Evolutionary conservation across 1,140 invertebrate species (phyloP).

Genomic region (Sarcophaga bullata): DNA sequence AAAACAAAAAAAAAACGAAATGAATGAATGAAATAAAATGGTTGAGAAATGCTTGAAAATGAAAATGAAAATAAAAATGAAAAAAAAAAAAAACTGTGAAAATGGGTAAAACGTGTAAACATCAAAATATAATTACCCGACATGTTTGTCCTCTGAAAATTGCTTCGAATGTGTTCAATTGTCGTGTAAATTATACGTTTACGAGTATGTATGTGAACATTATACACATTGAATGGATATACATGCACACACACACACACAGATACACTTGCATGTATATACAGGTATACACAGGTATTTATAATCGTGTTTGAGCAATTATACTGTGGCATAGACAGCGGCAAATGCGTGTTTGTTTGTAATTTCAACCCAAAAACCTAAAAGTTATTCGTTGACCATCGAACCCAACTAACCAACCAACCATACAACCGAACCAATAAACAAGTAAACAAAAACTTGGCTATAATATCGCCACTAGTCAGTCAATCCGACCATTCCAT

Average conservation of each 20-base stretch:
- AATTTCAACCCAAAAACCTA: slow-evolving; percentile 10
- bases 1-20: too few species aligned
- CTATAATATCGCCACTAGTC: neutral
- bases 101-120: slow-evolving; percentile 40
- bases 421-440: neutral
- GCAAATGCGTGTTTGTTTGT: slow-evolving; percentile 13
- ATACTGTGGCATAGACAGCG: neutral
- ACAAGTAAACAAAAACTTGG: neutral
- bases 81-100: slow-evolving; percentile 4
- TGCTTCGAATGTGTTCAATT: neutral
- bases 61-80: too few species aligned
- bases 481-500: too few species aligned
- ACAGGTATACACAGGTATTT: too few species aligned
- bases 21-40: too few species aligned
- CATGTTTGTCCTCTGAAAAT: slow-evolving; percentile 31
- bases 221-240: neutral
- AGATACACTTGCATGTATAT: too few species aligned
- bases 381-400: slow-evolving; percentile 13
- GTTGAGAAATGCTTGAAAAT: too few species aligned
- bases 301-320: too few species aligned
- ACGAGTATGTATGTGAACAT: neutral
- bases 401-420: neutral
- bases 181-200: neutral
- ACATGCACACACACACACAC: neutral
- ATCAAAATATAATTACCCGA: slow-evolving; percentile 35